Base-by-base conservation (phyloP, 2,113 vertebrate genomes). In the Meriones unguiculatus region DNA sequence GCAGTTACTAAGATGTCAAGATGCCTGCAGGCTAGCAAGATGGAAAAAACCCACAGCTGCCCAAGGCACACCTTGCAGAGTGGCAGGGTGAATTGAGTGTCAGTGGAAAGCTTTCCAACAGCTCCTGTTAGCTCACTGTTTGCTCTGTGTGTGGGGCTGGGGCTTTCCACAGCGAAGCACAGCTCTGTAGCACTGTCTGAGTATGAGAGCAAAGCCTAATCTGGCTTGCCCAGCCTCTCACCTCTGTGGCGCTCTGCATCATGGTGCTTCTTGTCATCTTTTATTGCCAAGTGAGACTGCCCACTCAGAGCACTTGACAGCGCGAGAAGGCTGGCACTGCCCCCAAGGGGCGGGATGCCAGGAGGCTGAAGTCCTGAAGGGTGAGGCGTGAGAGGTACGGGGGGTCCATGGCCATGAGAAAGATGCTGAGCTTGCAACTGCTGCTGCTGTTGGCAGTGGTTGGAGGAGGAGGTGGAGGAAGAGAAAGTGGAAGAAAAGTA, bases 191-290 rank as follows among this genome's bases (percentile, higher is more conserved):
- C 97, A 98, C 97, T 94, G 98, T 0, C 89, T 96, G 97, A 95
- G 97, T 65, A 96, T 92, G 82, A 95, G 96, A 94, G 95, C 98
- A 88, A 93, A 1, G 98, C 98, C 99, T 99, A 99, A 98, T 99
- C 98, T 96, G 98, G 99, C 97, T 98, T 99, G 98, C 98, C 98
- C 90, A 98, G 99, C 98, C 98, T 98, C 99, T 99, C 98, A 99
- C 99, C 99, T 99, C 99, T 99, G 98, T 99, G 99, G 99, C 99
- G 99, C 50, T 99, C 99, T 89, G 99, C 97, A 97, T 99, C 99
- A 0, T 99, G 98, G 97, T 99, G 99, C 98, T 99, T 99, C 99
- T 99, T 99, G 98, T 99, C 99, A 94, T 99, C 99, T 99, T 99
- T 99, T 97, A 99, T 99, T 93, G 98, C 97, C 98, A 99, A 98